Evolutionary conservation across 2,888 invertebrate species (phyloP), one percentile per base, ranked within the genome.

Genomic region (Ormyrus pomaceus): DNA sequence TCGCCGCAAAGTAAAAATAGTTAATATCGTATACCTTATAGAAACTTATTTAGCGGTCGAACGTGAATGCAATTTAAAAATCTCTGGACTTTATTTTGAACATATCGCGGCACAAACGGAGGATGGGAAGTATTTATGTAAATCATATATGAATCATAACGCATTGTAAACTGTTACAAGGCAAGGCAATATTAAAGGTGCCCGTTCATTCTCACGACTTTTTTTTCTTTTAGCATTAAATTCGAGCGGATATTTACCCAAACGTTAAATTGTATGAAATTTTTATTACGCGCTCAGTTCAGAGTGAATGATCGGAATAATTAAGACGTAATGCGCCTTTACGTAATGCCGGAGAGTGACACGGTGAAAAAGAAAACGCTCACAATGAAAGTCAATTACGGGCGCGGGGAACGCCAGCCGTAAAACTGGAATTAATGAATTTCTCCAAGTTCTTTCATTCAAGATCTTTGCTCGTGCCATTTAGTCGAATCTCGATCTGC

Each of bases 91-190:
- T 19, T 19, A 19, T 19, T 19, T 19, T 19, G 19, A 19, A 19
- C 2, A 19, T 19, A 19, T 19, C 19, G 19, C 19, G 19, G 19
- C 1, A 19, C 19, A 19, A 19, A 19, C 19, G 19, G 19, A 19
- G 19, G 8, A 46, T 13, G 48, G 70, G 50, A 19, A 50, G n/a
- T 59, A 50, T 70, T 70, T 59, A 10, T 6, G 55, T 70, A 55
- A 68, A 68, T 53, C 10, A 6, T 51, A 66, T 19, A 66, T 51
- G 66, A 58, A 66, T 74, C 66, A 73, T 46, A 55, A 13, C 55
- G 55, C 46, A 66, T 50, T 58, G 56, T 46, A 8, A 74, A 74
- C 66, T 74, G 58, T 74, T 66, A 66, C 74, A 74, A 74, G 74
- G 74, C 45, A 50, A 74, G 19, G 19, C 19, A 19, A 19, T 19